Conservation (phyloP, 2,113 vertebrate species). For the Microtus oregoni region DNA sequence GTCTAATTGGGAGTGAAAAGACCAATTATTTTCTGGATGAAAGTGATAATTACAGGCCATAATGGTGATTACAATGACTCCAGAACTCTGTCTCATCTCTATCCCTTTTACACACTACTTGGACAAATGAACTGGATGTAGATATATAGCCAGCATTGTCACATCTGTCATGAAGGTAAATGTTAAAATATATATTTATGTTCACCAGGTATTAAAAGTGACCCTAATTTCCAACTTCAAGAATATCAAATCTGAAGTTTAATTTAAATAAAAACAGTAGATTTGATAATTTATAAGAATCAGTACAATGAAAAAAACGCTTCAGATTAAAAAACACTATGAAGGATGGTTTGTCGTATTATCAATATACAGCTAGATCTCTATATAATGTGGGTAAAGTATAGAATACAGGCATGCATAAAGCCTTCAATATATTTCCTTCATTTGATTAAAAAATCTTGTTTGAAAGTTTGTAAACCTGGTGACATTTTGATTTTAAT, state of each 20-base stretch:
- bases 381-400: constrained; percentile 30
- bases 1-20: neutral
- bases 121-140: neutral
- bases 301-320: neutral
- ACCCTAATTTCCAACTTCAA: neutral
- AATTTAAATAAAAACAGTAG: constrained; percentile 12
- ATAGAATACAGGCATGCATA: neutral
- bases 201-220: neutral
- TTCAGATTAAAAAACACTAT: neutral
- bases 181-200: neutral
- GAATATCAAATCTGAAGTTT: constrained; percentile 9
- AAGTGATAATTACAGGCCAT: neutral
- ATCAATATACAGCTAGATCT: constrained; percentile 23
- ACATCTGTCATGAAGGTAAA: neutral
- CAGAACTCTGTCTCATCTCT: neutral
- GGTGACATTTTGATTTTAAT: constrained; percentile 51
- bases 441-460: constrained; percentile 11
- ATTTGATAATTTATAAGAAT: constrained; percentile 45
- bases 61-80: neutral
- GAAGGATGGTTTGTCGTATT: neutral
- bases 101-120: neutral
- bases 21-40: neutral
- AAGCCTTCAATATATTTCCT: neutral
- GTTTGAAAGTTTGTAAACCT: constrained; percentile 23
- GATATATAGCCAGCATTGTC: neutral